A percentile compares a stretch with the other conserved stretches of the same genome.
Evolutionary conservation across 2,888 invertebrate genomes (phyloP).

Genomic region (Drosophila subquinaria): DNA sequence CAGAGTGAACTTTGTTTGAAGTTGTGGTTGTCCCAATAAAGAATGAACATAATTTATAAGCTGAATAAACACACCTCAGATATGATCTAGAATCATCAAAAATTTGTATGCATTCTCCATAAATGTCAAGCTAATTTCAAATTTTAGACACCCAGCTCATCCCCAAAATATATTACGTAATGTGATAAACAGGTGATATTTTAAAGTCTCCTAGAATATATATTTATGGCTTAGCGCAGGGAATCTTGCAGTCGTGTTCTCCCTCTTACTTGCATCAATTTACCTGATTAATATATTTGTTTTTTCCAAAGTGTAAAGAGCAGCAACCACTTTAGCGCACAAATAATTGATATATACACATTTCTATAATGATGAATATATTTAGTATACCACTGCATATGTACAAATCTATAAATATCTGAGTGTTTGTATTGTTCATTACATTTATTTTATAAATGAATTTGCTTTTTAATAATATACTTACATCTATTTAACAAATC

Average conservation of each 20-base stretch:
- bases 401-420: background rate
- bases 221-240: no score
- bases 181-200: no score
- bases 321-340: constrained; percentile 27
- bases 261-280: background rate
- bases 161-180: no score
- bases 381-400: background rate
- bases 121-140: no score
- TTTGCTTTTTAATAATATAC: background rate
- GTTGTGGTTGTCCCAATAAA: background rate
- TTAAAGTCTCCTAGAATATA: no score
- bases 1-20: background rate
- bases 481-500: constrained; percentile 7
- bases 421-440: background rate
- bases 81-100: no score
- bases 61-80: no score
- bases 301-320: constrained; percentile 1
- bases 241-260: no score
- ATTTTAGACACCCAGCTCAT: no score
- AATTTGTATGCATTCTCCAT: no score
- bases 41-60: background rate
- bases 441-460: constrained; percentile 8
- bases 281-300: constrained; percentile 18
- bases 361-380: background rate
- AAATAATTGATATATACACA: constrained; percentile 44